Evolutionary conservation across 2,888 invertebrate species (phyloP).

Genomic region (Agrilus biguttatus): DNA sequence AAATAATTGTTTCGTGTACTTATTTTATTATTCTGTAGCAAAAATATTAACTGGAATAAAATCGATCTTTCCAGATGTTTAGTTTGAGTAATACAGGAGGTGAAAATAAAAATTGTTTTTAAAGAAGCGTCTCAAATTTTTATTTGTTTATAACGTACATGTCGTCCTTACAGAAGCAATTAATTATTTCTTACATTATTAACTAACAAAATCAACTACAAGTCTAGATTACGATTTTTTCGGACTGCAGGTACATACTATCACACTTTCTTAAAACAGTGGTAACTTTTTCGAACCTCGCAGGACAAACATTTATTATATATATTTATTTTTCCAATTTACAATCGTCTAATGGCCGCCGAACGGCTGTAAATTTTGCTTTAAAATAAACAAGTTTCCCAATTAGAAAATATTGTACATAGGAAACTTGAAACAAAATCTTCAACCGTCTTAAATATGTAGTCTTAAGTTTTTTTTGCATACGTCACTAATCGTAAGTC

Average conservation of each 20-base stretch:
- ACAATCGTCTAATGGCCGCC: slow-evolving; percentile 5
- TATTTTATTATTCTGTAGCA: too few relatives aligned
- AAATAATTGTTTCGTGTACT: too few relatives aligned
- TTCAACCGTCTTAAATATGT: slow-evolving; percentile 13
- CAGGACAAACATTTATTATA: slow-evolving; percentile 2
- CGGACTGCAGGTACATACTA: slow-evolving; percentile 21
- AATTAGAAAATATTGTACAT: neutral
- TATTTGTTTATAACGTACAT: too few relatives aligned
- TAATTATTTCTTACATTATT: too few relatives aligned
- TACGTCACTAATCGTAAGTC: neutral
- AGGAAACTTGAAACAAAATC: slow-evolving; percentile 10
- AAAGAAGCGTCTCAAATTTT: too few relatives aligned
- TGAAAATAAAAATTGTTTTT: too few relatives aligned
- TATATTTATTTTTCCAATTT: slow-evolving; percentile 10
- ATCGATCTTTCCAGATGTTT: too few relatives aligned
- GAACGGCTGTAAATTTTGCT: slow-evolving; percentile 12
- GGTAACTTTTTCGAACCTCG: slow-evolving; percentile 12
- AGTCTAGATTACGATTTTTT: slow-evolving; percentile 3
- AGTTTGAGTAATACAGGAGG: too few relatives aligned
- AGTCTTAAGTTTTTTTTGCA: slow-evolving; percentile 1
- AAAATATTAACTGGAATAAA: too few relatives aligned
- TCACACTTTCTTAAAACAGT: slow-evolving; percentile 23
- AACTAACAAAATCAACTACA: neutral
- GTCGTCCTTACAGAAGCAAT: too few relatives aligned
- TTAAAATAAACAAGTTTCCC: slow-evolving; percentile 7